Evolutionary conservation across 2,888 invertebrate species (phyloP), one percentile per base, ranked within the genome.

Genomic region (Adelphocoris suturalis): DNA sequence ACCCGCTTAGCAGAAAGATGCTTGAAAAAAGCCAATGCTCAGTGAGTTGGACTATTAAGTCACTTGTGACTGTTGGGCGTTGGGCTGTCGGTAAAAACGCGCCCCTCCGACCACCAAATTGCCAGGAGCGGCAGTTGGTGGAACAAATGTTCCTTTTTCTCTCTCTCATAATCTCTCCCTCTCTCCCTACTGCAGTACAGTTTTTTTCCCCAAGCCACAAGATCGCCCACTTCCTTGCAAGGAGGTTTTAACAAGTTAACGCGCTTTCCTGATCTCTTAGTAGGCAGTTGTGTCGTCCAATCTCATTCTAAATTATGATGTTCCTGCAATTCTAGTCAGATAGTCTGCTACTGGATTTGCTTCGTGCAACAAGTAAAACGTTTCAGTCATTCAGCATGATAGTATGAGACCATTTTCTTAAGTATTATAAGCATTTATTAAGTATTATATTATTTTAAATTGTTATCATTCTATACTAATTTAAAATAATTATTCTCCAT

Each of bases 171-270:
- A 7, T 37, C 37, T 37, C 37, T 37, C 37, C 7, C 7, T 7
- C 2, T 37, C 37, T 37, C 37, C 37, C 37, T 7, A 2, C 37
- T 4, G 37, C 68, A 19, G 23, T 68, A 68, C 23, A 68, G 68
- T 68, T 68, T 68, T n/a, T 68, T 68, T 68, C 19, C 19, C 16
- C n/a, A 23, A 28, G 52, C 81, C 82, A 23, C 82, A 82, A 82
- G 55, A 82, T 52, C 82, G 82, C 23, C 82, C 82, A 82, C 82
- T 82, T 82, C 82, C 82, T 82, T 14, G 48, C 80, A 28, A 13
- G 4, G 48, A 27, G 82, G 82, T 82, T 82, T 82, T 48, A 82
- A 82, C 82, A 82, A 82, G 48, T 82, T 82, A 23, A 82, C 82
- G 52, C 82, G 82, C 82, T 52, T 68, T 82, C 9, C 52, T 48